These are phyloP conservation scores for Gephyroberyx darwinii DNA, from an alignment of 2,797 vertebrate species.

Conservation along the genomic window DNA sequence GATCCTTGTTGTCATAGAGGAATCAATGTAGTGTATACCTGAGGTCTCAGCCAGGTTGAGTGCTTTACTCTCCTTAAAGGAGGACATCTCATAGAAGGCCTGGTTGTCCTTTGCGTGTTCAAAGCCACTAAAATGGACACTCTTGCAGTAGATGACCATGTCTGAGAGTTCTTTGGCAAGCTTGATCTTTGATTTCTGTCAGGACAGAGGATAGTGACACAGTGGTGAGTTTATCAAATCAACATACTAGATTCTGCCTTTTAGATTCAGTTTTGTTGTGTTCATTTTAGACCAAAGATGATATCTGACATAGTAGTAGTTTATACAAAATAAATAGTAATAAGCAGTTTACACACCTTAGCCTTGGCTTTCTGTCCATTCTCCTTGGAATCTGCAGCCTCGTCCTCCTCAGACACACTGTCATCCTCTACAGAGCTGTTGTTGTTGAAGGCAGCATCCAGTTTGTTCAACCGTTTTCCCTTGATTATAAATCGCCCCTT, in stretches of 20 bases:
- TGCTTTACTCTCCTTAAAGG: slow-evolving; percentile 91
- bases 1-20: neutral
- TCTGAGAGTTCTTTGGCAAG: slow-evolving; percentile 92
- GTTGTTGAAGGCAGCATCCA: slow-evolving; percentile 76
- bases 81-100: slow-evolving; percentile 93
- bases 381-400: slow-evolving; percentile 91
- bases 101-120: slow-evolving; percentile 80
- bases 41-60: slow-evolving; percentile 86
- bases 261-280: neutral
- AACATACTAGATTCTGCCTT: no score
- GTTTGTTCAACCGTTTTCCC: slow-evolving; percentile 91
- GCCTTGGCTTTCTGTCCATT: slow-evolving; percentile 80
- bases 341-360: slow-evolving; percentile 62
- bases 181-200: slow-evolving; percentile 89
- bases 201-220: neutral
- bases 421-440: slow-evolving; percentile 70
- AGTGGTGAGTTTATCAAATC: neutral
- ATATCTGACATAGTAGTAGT: neutral
- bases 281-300: neutral
- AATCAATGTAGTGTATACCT: slow-evolving; percentile 73
- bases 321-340: neutral
- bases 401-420: slow-evolving; percentile 93
- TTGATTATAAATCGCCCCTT: slow-evolving; percentile 92
- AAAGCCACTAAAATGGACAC: slow-evolving; percentile 92
- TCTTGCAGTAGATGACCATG: slow-evolving; percentile 95